Evolutionary conservation across 2,797 vertebrate genomes (phyloP), one percentile per base, ranked within the genome.

Genomic region (Pipistrellus kuhlii): DNA sequence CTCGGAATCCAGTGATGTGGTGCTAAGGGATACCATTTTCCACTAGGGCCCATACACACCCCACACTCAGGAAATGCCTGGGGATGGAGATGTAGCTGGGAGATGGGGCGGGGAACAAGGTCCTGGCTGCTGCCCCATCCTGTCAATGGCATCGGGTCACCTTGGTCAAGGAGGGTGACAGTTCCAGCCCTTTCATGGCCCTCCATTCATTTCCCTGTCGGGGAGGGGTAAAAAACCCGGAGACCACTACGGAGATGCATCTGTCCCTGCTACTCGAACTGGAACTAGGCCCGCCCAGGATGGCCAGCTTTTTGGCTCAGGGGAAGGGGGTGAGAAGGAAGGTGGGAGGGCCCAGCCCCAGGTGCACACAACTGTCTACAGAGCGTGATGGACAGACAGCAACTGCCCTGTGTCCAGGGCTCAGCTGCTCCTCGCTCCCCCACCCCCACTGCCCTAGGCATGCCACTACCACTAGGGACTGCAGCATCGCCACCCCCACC

Each of bases 401-500:
- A 71, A 44, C 88, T 71, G 41, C 12, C 3, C 0, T 6, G 17
- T 15, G 32, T 32, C 12, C 6, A 6, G 3, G 6, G n/a, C 53
- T 93, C 69, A 25, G 64, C 30, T 71, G 21, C 53, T 57, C 18
- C 44, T 69, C 4, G 0, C 32, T 38, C 11, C 25, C 11, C 15
- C 0, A 1, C 18, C 62, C 32, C 46, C 20, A 53, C 51, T 35
- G 25, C 71, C 18, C 18, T 44, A 32, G 35, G 35, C 2, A 0
- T 3, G 13, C 4, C 46, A 13, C 86, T 10, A 10, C 30, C 25
- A 77, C 66, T 21, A 57, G 53, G 6, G 41, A n/a, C 35, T 30
- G 64, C 46, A 51, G 64, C 3, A 10, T 10, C 1, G 0, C 8
- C 0, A 1, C 17, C 15, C 35, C 6, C 12, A 41, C 38, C 1